A percentile compares a stretch with the other conserved stretches of the same genome.
Conservation (phyloP, 2,797 vertebrate species). For the Otolemur crassicaudatus region DNA sequence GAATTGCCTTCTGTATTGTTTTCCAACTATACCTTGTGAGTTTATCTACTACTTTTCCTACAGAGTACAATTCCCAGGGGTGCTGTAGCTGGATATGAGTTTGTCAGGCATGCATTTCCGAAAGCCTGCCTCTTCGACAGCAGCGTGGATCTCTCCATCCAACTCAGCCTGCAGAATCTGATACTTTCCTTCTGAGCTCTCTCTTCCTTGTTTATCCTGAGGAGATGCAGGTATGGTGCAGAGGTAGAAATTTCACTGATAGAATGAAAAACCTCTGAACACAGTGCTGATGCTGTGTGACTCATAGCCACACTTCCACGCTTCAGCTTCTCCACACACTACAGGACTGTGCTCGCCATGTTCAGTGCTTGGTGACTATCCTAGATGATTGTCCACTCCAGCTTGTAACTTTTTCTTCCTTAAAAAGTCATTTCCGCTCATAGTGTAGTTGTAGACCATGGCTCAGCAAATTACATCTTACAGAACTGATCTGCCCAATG, state of each 20-base stretch:
- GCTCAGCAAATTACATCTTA: neutral
- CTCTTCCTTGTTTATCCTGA: neutral
- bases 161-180: neutral
- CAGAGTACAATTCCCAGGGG: neutral
- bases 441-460: neutral
- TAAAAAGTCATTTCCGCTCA: neutral
- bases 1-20: slow-evolving; percentile 52
- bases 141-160: neutral
- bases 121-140: neutral
- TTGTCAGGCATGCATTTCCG: neutral
- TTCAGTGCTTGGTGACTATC: neutral
- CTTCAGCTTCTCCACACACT: neutral
- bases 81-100: neutral
- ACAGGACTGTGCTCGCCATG: neutral
- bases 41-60: slow-evolving; percentile 3
- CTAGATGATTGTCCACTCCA: neutral
- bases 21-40: slow-evolving; percentile 39
- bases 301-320: neutral
- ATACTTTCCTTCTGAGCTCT: neutral
- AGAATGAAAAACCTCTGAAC: neutral
- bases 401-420: neutral
- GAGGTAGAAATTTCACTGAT: neutral
- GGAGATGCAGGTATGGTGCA: neutral
- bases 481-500: neutral
- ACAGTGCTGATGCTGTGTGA: neutral